Evolutionary conservation across 2,888 invertebrate genomes (phyloP).

Genomic region (Caenorhabditis parvicauda): DNA sequence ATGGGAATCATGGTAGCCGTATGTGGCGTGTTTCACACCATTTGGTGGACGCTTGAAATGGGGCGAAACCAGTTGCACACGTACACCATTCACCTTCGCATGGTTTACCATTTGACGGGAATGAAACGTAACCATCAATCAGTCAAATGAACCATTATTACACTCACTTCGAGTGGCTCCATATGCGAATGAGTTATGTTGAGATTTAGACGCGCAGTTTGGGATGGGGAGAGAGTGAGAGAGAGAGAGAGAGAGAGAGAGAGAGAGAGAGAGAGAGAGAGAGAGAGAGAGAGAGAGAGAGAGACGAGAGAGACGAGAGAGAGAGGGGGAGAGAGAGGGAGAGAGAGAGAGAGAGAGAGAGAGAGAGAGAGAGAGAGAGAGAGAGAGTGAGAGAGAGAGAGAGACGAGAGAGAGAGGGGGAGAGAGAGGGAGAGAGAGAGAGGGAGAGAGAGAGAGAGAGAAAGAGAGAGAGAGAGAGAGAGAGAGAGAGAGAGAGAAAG

Average conservation of each 20-base stretch:
- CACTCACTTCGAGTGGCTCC: too few relatives aligned
- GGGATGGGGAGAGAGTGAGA: constrained; percentile 5
- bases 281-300: constrained; percentile 7
- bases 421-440: constrained; percentile 4
- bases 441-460: constrained; percentile 3
- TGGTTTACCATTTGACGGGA: too few relatives aligned
- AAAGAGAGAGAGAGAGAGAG: neutral
- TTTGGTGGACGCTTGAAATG: too few relatives aligned
- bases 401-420: constrained; percentile 1
- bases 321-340: neutral
- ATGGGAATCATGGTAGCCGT: too few relatives aligned
- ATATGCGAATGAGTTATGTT: too few relatives aligned
- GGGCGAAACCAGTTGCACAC: too few relatives aligned
- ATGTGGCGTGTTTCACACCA: too few relatives aligned
- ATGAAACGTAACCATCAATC: too few relatives aligned
- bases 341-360: neutral
- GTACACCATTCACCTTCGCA: too few relatives aligned
- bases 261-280: constrained; percentile 2
- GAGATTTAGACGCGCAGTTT: too few relatives aligned
- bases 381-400: constrained; percentile 2
- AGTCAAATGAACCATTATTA: too few relatives aligned
- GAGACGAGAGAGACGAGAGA: too few relatives aligned
- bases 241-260: neutral
- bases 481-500: constrained; percentile 10
- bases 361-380: constrained; percentile 1